Evolutionary conservation across 2,113 vertebrate genomes (phyloP).

Genomic region (Anas platyrhynchos): DNA sequence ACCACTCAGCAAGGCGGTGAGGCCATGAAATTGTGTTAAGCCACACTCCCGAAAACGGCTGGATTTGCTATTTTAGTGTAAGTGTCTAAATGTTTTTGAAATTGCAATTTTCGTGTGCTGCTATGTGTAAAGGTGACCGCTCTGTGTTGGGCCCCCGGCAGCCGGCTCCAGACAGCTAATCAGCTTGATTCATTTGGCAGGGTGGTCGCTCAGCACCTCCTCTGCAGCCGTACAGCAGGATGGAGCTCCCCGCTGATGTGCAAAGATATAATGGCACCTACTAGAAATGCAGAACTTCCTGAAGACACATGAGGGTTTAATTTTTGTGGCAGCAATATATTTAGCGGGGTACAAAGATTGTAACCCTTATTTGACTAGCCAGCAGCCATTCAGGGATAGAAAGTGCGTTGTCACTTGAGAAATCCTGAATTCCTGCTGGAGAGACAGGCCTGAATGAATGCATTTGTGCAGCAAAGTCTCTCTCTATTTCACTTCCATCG

Average conservation of each 20-base stretch:
- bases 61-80: constrained; percentile 67
- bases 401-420: not conserved
- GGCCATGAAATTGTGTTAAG: constrained; percentile 71
- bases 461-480: not conserved
- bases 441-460: not conserved
- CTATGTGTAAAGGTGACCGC: constrained; percentile 81
- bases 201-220: constrained; percentile 25
- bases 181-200: constrained; percentile 74
- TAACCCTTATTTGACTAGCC: not conserved
- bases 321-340: constrained; percentile 10
- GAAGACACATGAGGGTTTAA: not conserved
- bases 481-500: not conserved
- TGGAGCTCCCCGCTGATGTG: constrained; percentile 35
- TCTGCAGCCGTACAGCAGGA: not conserved
- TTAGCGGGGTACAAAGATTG: not conserved
- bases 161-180: constrained; percentile 74
- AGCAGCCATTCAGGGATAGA: not conserved
- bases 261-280: not conserved
- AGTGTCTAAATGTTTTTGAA: constrained; percentile 60
- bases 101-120: constrained; percentile 78
- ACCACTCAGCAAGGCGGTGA: constrained; percentile 21
- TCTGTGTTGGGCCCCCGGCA: constrained; percentile 31
- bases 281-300: not conserved
- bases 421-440: not conserved
- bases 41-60: constrained; percentile 42